A percentile compares a stretch with the other conserved stretches of the same genome.
These are phyloP conservation scores for Leptinotarsa tumamoca DNA, from an alignment of 2,888 invertebrate genomes.

Conservation along the genomic window DNA sequence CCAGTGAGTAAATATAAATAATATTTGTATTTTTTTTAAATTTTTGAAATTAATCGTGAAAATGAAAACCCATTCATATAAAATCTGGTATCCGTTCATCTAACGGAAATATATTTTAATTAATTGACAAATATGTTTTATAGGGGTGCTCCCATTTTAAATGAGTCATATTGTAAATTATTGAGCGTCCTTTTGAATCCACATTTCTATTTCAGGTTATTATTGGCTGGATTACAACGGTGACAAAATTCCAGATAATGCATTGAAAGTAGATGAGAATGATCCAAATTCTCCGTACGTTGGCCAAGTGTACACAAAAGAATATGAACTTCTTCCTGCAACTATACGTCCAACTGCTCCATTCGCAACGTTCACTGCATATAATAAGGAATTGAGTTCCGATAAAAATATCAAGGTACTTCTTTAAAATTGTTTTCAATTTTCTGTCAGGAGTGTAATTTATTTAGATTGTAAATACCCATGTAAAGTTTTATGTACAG, in stretches of 20 bases:
- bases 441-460: no score
- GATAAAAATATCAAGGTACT: neutral
- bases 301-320: conserved; percentile 6
- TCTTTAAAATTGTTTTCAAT: neutral
- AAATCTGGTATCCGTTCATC: no score
- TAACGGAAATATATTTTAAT: no score
- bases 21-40: no score
- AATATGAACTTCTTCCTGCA: conserved; percentile 16
- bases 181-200: neutral
- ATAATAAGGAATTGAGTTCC: conserved; percentile 6
- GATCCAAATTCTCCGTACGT: conserved; percentile 8
- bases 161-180: neutral
- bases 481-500: no score
- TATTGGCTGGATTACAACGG: conserved; percentile 12
- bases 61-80: no score
- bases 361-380: conserved; percentile 12
- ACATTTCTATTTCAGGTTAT: neutral
- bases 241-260: conserved; percentile 7
- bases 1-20: no score
- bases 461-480: no score
- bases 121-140: no score
- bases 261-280: conserved; percentile 1
- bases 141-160: neutral
- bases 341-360: neutral
- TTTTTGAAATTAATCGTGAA: no score